Percentiles rank a stretch among this genome's conserved stretches.
Evolutionary conservation across 2,797 vertebrate species (phyloP).

Genomic region (Microtus obscurus): DNA sequence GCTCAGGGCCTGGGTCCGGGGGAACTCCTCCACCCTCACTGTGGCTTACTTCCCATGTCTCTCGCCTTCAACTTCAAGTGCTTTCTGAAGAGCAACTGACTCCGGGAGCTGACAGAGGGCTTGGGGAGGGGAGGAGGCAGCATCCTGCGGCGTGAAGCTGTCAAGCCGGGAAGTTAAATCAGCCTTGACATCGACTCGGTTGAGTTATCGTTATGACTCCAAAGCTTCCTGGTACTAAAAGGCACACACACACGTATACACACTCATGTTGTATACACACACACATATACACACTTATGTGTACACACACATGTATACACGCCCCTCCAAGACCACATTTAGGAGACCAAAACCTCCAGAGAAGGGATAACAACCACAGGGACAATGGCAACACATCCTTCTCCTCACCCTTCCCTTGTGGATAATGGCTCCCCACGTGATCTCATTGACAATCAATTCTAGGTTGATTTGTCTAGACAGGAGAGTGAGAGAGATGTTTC

Average conservation of each 20-base stretch:
- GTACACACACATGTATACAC: background rate
- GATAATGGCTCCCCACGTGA: background rate
- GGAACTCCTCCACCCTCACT: background rate
- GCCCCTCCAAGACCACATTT: background rate
- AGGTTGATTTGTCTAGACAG: background rate
- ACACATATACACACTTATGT: too few relatives aligned
- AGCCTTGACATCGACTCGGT: conserved; percentile 62
- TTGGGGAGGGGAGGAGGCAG: background rate
- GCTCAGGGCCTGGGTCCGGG: background rate
- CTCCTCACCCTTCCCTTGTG: background rate
- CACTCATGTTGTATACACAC: background rate
- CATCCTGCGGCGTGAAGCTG: background rate
- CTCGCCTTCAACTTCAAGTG: background rate
- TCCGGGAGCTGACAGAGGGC: background rate
- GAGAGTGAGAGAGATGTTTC: background rate
- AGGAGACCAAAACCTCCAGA: conserved; percentile 30
- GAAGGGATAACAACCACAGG: background rate
- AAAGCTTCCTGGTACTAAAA: conserved; percentile 68
- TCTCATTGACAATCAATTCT: background rate
- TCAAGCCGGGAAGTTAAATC: conserved; percentile 43
- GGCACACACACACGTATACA: background rate
- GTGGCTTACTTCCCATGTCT: background rate
- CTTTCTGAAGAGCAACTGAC: background rate
- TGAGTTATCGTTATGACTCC: conserved; percentile 57
- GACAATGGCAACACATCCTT: background rate